A percentile compares a stretch with the other conserved stretches of the same genome.
phyloP scores from a whole-genome alignment of 1,140 invertebrate genomes.

The Drosophila neocordata region DNA sequence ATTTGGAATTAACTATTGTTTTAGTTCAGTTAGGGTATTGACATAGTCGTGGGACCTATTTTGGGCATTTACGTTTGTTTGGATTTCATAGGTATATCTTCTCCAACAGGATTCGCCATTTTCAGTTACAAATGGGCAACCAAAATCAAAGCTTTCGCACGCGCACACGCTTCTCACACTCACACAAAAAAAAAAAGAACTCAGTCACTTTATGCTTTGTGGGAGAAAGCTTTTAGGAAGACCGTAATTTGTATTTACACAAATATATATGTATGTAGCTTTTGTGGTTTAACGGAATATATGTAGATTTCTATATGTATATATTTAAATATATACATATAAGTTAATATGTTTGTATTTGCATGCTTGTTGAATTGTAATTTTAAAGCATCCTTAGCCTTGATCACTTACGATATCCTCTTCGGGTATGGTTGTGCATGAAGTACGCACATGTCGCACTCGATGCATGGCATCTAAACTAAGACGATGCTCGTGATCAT shows the following conservation, averaged over 20 bases:
- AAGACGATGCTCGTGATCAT: constrained; percentile 73
- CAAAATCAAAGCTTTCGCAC: constrained; percentile 44
- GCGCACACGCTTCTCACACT: constrained; percentile 27
- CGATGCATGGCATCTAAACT: constrained; percentile 73
- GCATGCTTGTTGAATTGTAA: too few species aligned
- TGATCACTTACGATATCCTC: constrained; percentile 74
- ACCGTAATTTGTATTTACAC: constrained; percentile 9
- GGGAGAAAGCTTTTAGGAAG: constrained; percentile 37
- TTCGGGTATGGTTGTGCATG: constrained; percentile 78
- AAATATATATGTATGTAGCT: constrained; percentile 22
- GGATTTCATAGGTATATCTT: neutral
- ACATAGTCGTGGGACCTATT: neutral
- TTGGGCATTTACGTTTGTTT: neutral
- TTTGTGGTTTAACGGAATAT: constrained; percentile 10
- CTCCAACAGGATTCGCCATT: constrained; percentile 13
- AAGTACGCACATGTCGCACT: constrained; percentile 73
- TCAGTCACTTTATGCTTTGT: constrained; percentile 8
- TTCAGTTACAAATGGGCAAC: constrained; percentile 19
- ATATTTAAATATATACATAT: neutral
- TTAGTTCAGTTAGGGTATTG: neutral
- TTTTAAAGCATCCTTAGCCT: constrained; percentile 3
- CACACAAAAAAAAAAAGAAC: constrained; percentile 27
- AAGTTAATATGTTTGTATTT: neutral
- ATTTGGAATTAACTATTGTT: neutral
- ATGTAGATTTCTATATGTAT: too few species aligned